A percentile compares a stretch with the other conserved stretches of the same genome.
phyloP scores from a whole-genome alignment of 1,140 invertebrate genomes.

The Popillia japonica region DNA sequence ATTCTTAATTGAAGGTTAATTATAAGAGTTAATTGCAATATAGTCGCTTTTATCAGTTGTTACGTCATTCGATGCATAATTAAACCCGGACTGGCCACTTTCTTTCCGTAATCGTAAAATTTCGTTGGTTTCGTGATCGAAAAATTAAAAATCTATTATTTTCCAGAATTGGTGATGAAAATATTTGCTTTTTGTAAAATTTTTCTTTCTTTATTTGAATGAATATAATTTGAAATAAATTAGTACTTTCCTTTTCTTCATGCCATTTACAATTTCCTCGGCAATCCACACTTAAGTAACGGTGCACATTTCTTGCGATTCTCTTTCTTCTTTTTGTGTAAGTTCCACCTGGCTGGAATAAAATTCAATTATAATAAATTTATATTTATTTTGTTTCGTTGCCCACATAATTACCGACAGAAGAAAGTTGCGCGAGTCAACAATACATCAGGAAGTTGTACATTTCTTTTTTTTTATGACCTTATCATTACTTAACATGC shows the following conservation, averaged over 20 bases:
- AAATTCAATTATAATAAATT: slow-evolving; percentile 13
- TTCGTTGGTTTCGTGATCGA: not conserved
- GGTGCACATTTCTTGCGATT: not conserved
- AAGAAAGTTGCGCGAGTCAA: not conserved
- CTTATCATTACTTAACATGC: not conserved
- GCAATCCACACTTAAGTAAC: not conserved
- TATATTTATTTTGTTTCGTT: not conserved
- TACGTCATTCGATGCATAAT: not conserved
- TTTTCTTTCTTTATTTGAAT: not conserved
- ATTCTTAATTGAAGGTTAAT: not conserved
- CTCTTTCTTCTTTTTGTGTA: not conserved
- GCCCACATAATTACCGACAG: not conserved
- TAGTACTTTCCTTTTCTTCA: not conserved
- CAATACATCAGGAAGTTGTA: slow-evolving; percentile 3
- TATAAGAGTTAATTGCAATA: not conserved
- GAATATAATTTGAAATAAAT: not conserved
- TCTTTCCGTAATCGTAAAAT: slow-evolving; percentile 1
- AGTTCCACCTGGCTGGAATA: slow-evolving; percentile 9
- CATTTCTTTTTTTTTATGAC: not conserved
- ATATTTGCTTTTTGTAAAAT: too few species aligned
- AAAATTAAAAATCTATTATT: too few species aligned
- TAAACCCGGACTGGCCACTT: not conserved
- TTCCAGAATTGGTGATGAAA: too few species aligned
- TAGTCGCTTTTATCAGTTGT: not conserved
- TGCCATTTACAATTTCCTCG: not conserved